Base-by-base conservation (phyloP, 2,888 invertebrate species). In the Agrilus mali region DNA sequence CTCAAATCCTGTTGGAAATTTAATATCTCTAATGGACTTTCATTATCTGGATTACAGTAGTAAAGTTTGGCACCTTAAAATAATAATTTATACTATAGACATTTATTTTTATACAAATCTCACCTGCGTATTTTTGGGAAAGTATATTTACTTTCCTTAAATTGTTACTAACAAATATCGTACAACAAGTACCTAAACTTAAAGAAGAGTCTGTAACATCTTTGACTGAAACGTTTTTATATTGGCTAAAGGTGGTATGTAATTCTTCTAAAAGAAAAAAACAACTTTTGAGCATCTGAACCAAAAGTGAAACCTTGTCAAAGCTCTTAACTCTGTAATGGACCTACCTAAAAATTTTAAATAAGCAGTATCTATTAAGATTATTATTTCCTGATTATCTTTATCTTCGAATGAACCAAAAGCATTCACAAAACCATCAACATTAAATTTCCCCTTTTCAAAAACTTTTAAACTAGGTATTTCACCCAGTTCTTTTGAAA, bases 381-480 rank as follows among this genome's bases (percentile, higher is more conserved):
- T 57, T 45, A 77, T 69, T 13, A 79, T 57, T 39, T 64, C 60
- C 40, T 65, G 59, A 15, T 63, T 59, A 0, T 54, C 53, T 47
- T 71, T 64, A 7, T 58, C 49, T 36, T 64, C 61, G 43, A 59
- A 64, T 54, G 50, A 57, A 20, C 50, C 46, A 40, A 69, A 60
- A 20, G 61, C 53, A 27, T 64, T 39, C 16, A 53, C 50, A 40
- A 78, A 60, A 6, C 53, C 48, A 1, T 68, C 60, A 5, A 74
- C 42, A 57, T 83, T 69, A 8, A 92, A 55, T 0, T 68, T 52
- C 33, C 66, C 61, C 58, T 81, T 80, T 12, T 81, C 80, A 49
- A 86, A 76, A 33, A 90, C 73, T 50, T 80, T 81, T 41, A 81
- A 73, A 4, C 87, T 83, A 0, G 92, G 88, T 42, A 94, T 71